Conservation (phyloP, 2,888 invertebrate genomes). For the Xanthia icteritia region DNA sequence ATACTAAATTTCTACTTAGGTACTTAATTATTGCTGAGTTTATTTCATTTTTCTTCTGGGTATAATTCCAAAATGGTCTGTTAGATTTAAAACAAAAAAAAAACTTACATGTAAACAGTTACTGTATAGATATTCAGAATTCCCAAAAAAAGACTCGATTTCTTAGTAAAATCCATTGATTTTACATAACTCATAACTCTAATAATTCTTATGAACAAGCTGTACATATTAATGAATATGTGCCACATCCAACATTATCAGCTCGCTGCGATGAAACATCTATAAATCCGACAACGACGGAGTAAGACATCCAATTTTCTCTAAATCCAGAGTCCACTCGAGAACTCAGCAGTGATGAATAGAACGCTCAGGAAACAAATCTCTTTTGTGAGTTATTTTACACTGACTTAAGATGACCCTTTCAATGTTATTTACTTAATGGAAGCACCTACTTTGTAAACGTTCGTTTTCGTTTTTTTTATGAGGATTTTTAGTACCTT, state of each 20-base stretch:
- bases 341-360: slow-evolving; percentile 87
- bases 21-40: background rate
- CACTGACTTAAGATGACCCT: slow-evolving; percentile 76
- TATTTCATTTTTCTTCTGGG: background rate
- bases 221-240: no score
- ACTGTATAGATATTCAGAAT: background rate
- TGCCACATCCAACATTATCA: slow-evolving; percentile 66
- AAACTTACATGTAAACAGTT: background rate
- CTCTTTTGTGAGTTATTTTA: slow-evolving; percentile 82
- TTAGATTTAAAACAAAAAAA: background rate
- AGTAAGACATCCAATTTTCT: slow-evolving; percentile 89
- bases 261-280: slow-evolving; percentile 76
- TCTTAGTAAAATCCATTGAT: no score
- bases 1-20: background rate
- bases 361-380: slow-evolving; percentile 84
- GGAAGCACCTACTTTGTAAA: slow-evolving; percentile 51
- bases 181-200: no score
- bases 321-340: slow-evolving; percentile 86
- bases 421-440: slow-evolving; percentile 75
- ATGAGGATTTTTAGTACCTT: background rate
- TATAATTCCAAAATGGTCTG: no score
- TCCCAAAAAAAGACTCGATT: background rate
- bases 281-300: slow-evolving; percentile 83
- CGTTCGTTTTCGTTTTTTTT: slow-evolving; percentile 8
- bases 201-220: no score